Percentiles rank a stretch among this genome's conserved stretches.
phyloP scores from a whole-genome alignment of 2,888 invertebrate species.

The Lepidochitona cinerea region DNA sequence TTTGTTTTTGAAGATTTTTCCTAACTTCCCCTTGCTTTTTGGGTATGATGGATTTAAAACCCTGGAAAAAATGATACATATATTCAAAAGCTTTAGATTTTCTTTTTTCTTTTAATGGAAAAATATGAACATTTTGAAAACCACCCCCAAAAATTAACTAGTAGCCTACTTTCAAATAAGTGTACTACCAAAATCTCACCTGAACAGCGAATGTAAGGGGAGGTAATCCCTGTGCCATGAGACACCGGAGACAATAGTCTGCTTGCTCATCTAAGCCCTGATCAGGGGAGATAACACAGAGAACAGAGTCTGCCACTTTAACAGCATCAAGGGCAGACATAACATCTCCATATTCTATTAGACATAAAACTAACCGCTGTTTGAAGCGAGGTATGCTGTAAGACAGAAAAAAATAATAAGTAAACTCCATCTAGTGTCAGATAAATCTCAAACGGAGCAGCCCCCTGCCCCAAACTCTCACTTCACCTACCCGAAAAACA shows the following conservation, averaged over 20 bases:
- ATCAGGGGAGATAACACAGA: conserved; percentile 78
- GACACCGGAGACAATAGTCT: conserved; percentile 81
- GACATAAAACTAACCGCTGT: conserved; percentile 87
- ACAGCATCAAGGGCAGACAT: conserved; percentile 75
- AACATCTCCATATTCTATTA: conserved; percentile 82
- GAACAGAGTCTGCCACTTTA: conserved; percentile 83
- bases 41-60: conserved; percentile 57
- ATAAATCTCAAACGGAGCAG: too few species aligned
- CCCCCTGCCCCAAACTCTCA: too few species aligned
- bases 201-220: conserved; percentile 73
- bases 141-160: too few species aligned
- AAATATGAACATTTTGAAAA: too few species aligned
- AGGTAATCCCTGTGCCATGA: conserved; percentile 87
- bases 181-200: too few species aligned
- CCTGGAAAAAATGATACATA: too few species aligned
- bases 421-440: too few species aligned
- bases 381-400: conserved; percentile 87
- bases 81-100: too few species aligned
- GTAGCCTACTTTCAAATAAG: too few species aligned
- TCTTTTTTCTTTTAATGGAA: too few species aligned
- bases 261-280: conserved; percentile 84
- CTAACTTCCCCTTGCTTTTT: conserved; percentile 66
- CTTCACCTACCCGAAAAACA: too few species aligned
- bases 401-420: conserved; percentile 43
- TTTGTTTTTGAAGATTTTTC: conserved; percentile 61